Evolutionary conservation across 2,888 invertebrate genomes (phyloP).

Genomic region (Sericinus montela): DNA sequence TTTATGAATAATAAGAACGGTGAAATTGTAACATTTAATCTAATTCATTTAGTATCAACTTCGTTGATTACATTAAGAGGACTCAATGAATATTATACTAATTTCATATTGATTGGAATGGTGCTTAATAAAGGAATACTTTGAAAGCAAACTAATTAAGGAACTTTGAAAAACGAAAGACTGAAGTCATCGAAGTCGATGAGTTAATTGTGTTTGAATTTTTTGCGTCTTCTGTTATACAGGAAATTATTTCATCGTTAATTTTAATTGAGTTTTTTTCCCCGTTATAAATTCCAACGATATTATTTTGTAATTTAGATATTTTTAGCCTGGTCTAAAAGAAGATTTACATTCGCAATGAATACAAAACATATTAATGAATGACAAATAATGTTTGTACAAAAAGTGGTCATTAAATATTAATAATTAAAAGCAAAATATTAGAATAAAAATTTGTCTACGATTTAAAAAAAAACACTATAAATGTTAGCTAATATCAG

Average conservation of each 20-base stretch:
- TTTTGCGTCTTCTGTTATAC: slow-evolving; percentile 6
- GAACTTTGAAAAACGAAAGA: slow-evolving; percentile 14
- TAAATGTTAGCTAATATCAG: too few species aligned
- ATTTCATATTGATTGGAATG: slow-evolving; percentile 18
- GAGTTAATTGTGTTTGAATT: slow-evolving; percentile 18
- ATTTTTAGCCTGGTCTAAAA: too few species aligned
- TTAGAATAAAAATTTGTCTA: too few species aligned
- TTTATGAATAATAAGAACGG: neutral
- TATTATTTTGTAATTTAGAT: neutral
- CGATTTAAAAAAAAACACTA: too few species aligned
- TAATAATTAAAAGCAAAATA: too few species aligned
- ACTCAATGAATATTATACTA: slow-evolving; percentile 15
- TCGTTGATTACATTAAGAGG: slow-evolving; percentile 12
- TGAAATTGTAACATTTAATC: slow-evolving; percentile 2
- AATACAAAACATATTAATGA: too few species aligned
- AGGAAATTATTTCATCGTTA: slow-evolving; percentile 4
- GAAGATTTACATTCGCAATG: too few species aligned
- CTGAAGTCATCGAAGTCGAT: slow-evolving; percentile 2
- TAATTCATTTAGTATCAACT: slow-evolving; percentile 8
- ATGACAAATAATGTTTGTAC: too few species aligned
- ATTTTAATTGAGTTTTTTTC: slow-evolving; percentile 13
- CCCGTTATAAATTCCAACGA: neutral
- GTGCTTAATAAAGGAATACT: slow-evolving; percentile 18
- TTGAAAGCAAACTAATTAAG: slow-evolving; percentile 18
- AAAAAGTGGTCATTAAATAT: too few species aligned